Base-by-base conservation (phyloP, 2,797 vertebrate genomes). In the Siniperca obscura region DNA sequence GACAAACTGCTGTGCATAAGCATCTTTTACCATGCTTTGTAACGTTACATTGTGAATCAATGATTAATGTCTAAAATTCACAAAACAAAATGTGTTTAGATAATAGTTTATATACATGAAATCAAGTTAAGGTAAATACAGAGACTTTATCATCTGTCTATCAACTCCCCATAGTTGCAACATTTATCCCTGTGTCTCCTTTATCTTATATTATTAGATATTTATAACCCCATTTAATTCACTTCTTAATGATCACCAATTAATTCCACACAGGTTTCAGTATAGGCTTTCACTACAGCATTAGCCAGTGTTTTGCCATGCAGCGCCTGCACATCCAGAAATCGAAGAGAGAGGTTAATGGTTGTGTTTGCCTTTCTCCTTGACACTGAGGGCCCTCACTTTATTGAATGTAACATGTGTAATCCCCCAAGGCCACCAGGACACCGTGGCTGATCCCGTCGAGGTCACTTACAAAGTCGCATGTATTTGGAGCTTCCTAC, bases 381-480 rank as follows among this genome's bases (percentile, higher is more conserved):
- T 94, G 95, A 95, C 95, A 96, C 93, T 91, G 93, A 95, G 91
- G 90, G 94, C 92, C 91, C 91, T 93, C 91, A 90, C 93, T 94
- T 96, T 96, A 96, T 96, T 96, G 95, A 96, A 96, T 93, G 92
- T 94, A 94, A 96, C 95, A 93, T 90, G 83, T 96, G 95, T 96
- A 95, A 95, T 96, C 94, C 95, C 94, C 87, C 86, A 95, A 94
- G 95, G 94, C 95, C 90, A 87, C 89, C 57, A 82, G 90, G 94
- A 94, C 94, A 94, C 85, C 88, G 68, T 72, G 83, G 86, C 92
- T 92, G 92, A 94, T 94, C 92, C 92, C 79, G 70, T 82, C 62
- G 95, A 96, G 95, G 95, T 96, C 95, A 96, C 93, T 95, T 92
- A 92, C 94, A 95, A 94, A 95, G 95, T 95, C 94, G 82, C 92